Evolutionary conservation across 2,113 vertebrate genomes (phyloP), one percentile per base, ranked within the genome.

Genomic region (Petroica traversi): DNA sequence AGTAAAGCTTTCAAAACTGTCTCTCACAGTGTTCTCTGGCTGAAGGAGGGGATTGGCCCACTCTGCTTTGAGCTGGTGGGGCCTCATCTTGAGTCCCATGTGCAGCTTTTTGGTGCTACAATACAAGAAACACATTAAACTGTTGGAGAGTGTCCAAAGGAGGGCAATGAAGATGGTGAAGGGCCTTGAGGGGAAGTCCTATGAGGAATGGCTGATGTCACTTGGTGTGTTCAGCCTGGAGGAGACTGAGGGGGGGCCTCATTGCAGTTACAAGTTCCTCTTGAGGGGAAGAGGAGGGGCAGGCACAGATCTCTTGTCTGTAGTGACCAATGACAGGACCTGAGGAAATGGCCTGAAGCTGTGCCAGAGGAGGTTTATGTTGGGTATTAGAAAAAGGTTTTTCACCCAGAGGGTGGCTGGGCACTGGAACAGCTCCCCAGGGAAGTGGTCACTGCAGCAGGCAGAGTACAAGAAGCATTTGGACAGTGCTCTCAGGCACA

Each of bases 361-460:
- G n/a, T 15, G n/a, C 24, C 29, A 40, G 41, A 6, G 40, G 9
- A 48, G 5, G 29, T 19, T 75, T 5, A 34, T 13, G 8, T 3
- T 25, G 25, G 25, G 0, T 9, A 22, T 25, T 3, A 11, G 43
- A 0, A 5, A 41, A 34, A 31, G 4, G 6, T 20, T 75, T 5
- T 34, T 66, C 13, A 16, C 10, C 16, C 16, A 34, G 29, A 34
- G 51, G 12, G 29, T 48, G 49, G 2, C 0, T 57, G 41, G 19
- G 34, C 13, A 20, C 34, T 66, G 51, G 57, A 20, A 25, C 34
- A 57, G 48, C 34, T 85, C 29, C 31, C 34, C 19, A 14, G 29
- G 15, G 51, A 4, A 54, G 31, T 20, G 25, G 13, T 25, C 51
- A 49, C 34, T n/a, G n/a, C n/a, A n/a, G n/a, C n/a, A n/a, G n/a